phyloP scores from a whole-genome alignment of 2,888 invertebrate species.

The Lasioglossum malachurum region DNA sequence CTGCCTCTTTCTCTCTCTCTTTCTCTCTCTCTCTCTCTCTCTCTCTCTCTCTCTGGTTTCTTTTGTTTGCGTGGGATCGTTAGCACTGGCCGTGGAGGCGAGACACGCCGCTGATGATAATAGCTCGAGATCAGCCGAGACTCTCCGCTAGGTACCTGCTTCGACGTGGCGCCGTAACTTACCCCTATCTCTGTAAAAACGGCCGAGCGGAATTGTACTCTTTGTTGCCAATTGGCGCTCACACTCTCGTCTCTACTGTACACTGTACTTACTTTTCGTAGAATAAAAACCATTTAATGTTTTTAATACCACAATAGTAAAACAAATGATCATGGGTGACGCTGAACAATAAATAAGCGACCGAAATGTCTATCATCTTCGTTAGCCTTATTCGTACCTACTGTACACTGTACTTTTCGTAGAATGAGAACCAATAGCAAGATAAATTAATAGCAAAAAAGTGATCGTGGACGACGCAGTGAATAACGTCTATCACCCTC shows the following conservation, averaged over 20 bases:
- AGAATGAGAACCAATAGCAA: no score
- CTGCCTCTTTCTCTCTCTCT: background rate
- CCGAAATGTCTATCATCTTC: no score
- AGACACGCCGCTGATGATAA: slow-evolving; percentile 1
- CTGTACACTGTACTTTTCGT: no score
- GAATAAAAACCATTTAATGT: no score
- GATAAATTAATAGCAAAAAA: no score
- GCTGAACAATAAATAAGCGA: no score
- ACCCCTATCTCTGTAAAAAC: background rate
- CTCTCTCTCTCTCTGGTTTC: background rate
- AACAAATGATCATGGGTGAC: no score
- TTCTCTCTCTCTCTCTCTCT: background rate
- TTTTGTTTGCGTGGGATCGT: slow-evolving; percentile 20
- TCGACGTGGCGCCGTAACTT: background rate
- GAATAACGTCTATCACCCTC: background rate
- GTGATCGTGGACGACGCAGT: no score
- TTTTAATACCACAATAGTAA: no score
- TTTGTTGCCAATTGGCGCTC: background rate
- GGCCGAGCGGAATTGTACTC: background rate
- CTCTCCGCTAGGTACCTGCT: background rate
- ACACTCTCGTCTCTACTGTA: background rate
- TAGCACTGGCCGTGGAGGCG: background rate
- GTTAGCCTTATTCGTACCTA: no score
- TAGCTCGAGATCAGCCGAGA: slow-evolving; percentile 9
- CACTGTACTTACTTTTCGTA: background rate